Evolutionary conservation across 2,113 vertebrate genomes (phyloP).

Genomic region (Carassius gibelio): DNA sequence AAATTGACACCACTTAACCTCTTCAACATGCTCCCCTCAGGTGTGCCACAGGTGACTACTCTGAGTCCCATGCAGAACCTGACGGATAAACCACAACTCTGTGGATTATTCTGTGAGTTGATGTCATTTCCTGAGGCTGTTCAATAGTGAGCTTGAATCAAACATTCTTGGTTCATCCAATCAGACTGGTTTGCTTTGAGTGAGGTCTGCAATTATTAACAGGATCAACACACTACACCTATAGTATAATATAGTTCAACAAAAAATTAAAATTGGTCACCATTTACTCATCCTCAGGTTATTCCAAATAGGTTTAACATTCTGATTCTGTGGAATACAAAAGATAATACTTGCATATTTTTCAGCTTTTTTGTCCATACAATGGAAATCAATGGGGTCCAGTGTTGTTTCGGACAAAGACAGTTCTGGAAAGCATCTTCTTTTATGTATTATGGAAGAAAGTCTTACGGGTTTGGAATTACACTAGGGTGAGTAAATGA

Average conservation of each 20-base stretch:
- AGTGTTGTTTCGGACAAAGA: not conserved
- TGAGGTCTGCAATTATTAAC: not conserved
- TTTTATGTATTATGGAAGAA: not conserved
- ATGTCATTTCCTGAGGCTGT: constrained; percentile 3
- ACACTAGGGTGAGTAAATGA: not conserved
- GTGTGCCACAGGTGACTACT: constrained; percentile 65
- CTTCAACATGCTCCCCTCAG: constrained; percentile 62
- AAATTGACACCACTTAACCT: constrained; percentile 74
- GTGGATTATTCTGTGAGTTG: constrained; percentile 38
- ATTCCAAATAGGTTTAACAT: not conserved
- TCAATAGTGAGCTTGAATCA: not conserved
- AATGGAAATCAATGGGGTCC: not conserved
- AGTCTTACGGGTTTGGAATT: not conserved
- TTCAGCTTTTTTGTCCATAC: not conserved
- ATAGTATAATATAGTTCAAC: not conserved
- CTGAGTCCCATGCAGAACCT: constrained; percentile 45
- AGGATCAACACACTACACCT: not conserved
- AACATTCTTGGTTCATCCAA: not conserved
- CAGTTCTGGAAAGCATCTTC: not conserved
- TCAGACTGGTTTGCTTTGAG: constrained; percentile 6
- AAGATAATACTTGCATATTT: not conserved
- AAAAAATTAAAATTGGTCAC: not conserved
- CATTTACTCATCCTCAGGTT: not conserved
- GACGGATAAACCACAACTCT: constrained; percentile 26
- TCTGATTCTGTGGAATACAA: not conserved